Evolutionary conservation across 2,113 vertebrate genomes (phyloP), one percentile per base, ranked within the genome.

Genomic region (Chrysochloris asiatica): DNA sequence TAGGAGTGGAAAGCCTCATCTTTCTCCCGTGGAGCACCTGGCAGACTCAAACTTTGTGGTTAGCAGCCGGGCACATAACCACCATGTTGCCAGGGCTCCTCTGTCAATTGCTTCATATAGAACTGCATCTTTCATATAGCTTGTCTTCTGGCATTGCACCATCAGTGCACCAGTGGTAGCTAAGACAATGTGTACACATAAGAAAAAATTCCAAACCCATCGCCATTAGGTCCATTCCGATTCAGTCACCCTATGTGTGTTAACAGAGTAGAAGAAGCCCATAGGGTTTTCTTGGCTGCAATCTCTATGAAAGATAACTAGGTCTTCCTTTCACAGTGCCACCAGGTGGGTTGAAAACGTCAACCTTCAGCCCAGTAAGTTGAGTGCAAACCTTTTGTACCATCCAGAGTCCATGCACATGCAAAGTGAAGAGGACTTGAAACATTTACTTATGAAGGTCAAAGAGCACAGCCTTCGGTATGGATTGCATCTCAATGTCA

Each of bases 71-170:
- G n/a, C n/a, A n/a, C n/a, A n/a, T n/a, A n/a, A n/a, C n/a, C n/a
- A n/a, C n/a, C n/a, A n/a, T n/a, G n/a, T n/a, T n/a, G n/a, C n/a
- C n/a, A n/a, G n/a, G n/a, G n/a, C n/a, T n/a, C 48, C 48, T 10
- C 48, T 50, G 48, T 8, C 61, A 76, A 45, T 9, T 65, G 38
- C 63, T 76, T 52, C 63, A 72, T 76, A 30, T 22, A 7, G 81
- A 41, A 38, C 41, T 67, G 0, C 4, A n/a, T 59, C 38, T 88
- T 73, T 63, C 9, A 1, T 85, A 30, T 38, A 0, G 47, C 76
- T 36, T 30, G 26, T 12, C 28, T 10, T 1, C 0, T 22, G 7
- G 36, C 6, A 7, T 17, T 2, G 4, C 30, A 26, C 0, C 17
- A n/a, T 72, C 36, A 26, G 36, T 41, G 41, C 8, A 24, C 11